Base-by-base conservation (phyloP, 1,140 invertebrate genomes). In the Orchestia grillus region DNA sequence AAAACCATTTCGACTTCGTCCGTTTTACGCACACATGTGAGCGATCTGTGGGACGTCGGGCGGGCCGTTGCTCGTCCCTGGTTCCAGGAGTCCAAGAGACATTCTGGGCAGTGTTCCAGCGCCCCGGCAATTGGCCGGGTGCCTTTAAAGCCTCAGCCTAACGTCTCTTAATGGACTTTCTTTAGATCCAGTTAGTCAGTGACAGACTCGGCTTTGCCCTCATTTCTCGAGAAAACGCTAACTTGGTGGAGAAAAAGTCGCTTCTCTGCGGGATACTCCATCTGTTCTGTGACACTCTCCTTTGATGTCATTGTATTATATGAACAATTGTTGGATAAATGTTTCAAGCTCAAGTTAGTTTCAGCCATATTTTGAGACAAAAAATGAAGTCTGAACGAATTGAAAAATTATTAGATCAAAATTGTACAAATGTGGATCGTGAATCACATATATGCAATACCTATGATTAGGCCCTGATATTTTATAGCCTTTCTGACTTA, bases 151-250 rank as follows among this genome's bases (percentile, higher is more conserved):
- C 62, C 62, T 77, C 62, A 1, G 62, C 62, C 62, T 77, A 77
- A 77, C 62, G 28, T 77, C 62, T 77, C 62, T 77, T 77, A 77
- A 77, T 77, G 62, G 62, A 77, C 62, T 77, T 77, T 77, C 62
- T 77, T 77, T 77, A 77, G 62, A 77, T 77, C 62, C 62, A 77
- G 62, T 77, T 77, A 77, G 62, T 77, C 62, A 77, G 62, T 77
- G 62, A 77, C 62, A 77, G 62, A 36, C 62, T 77, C 62, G 28
- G 62, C 62, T 77, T 77, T 77, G 62, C 62, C 28, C 62, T 77
- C 11, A 77, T 77, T 77, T 77, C 62, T 77, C 62, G 28, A 77
- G 62, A 77, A 77, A 77, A 77, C 62, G 36, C 11, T 77, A 77
- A 77, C 62, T 77, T 36, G 62, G 62, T 19, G 1, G 3, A 77